Evolutionary conservation across 2,888 invertebrate species (phyloP).

Genomic region (Liposcelis brunnea): DNA sequence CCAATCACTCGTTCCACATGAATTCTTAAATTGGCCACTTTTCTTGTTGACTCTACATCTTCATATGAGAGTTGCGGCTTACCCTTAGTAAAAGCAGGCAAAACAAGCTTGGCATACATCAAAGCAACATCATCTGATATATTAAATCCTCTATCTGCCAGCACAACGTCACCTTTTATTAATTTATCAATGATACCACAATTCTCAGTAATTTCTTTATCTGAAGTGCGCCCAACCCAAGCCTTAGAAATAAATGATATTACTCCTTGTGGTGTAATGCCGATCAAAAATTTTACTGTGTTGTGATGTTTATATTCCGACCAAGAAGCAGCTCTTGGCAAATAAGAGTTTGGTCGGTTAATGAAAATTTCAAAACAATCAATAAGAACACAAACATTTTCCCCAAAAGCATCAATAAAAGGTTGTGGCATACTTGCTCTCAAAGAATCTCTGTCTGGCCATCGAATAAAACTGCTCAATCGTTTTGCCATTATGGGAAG

Average conservation of each 20-base stretch:
- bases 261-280: conserved; percentile 1
- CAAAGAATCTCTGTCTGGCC: conserved; percentile 3
- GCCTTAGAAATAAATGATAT: neutral
- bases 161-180: neutral
- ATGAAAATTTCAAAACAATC: conserved; percentile 10
- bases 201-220: neutral
- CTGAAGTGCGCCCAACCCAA: neutral
- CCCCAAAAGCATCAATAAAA: neutral
- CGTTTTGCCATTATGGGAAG: neutral
- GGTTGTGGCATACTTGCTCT: conserved; percentile 1
- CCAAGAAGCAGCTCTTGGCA: neutral
- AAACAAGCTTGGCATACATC: neutral
- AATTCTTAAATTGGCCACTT: neutral
- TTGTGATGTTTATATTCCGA: conserved; percentile 13
- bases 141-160: neutral
- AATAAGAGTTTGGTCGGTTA: neutral
- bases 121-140: neutral
- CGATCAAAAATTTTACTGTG: conserved; percentile 14
- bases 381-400: conserved; percentile 3
- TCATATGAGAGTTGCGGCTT: neutral
- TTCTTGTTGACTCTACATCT: neutral
- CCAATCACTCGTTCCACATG: neutral
- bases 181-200: neutral
- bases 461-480: neutral
- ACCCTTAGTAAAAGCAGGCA: neutral